A percentile compares a stretch with the other conserved stretches of the same genome.
These are phyloP conservation scores for Craseonycteris thonglongyai DNA, from an alignment of 2,113 vertebrate species.

Conservation along the genomic window DNA sequence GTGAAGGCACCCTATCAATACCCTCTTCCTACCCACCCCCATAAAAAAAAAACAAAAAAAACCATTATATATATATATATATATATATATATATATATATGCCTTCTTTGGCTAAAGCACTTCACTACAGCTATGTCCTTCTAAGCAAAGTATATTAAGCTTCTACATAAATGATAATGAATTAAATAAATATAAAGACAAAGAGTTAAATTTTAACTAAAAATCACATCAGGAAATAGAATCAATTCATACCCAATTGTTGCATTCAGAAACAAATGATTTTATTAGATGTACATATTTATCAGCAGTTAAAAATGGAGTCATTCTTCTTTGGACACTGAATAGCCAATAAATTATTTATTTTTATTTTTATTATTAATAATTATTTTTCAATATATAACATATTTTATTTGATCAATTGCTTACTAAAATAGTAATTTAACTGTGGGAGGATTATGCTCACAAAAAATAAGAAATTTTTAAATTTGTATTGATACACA, in stretches of 20 bases:
- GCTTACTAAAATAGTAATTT: background rate
- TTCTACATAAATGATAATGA: background rate
- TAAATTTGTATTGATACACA: background rate
- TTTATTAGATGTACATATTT: background rate
- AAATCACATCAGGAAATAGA: background rate
- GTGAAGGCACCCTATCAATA: background rate
- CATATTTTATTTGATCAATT: background rate
- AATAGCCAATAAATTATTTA: background rate
- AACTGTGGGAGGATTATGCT: background rate
- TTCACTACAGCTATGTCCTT: background rate
- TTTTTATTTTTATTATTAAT: background rate
- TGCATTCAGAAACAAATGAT: background rate
- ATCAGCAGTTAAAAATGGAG: background rate
- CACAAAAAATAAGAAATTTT: background rate
- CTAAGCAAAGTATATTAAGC: background rate
- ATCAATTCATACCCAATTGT: background rate
- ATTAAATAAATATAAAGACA: background rate
- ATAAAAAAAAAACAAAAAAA: too few relatives aligned
- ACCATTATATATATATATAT: too few relatives aligned
- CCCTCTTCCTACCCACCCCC: rapidly evolving
- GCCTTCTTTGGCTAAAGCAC: background rate
- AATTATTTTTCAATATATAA: background rate
- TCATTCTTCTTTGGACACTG: background rate
- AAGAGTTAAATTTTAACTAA: background rate
- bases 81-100: background rate